Base-by-base conservation (phyloP, 30 jellyfish, hydroid and myxozoan genomes). In the Aurelia coerulea region DNA sequence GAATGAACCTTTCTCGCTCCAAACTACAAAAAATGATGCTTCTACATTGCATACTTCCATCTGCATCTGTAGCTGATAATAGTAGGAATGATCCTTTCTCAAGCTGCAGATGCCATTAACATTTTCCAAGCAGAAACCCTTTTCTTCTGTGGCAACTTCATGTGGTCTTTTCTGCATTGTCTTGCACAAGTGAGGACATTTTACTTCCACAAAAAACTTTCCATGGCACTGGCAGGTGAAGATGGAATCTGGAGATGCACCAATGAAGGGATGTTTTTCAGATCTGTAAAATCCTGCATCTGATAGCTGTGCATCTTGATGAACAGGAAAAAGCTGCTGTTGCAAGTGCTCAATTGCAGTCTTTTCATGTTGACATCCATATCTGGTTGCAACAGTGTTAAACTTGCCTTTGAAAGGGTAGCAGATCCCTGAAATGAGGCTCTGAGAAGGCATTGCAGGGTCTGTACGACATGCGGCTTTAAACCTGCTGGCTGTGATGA, bases 221-320 rank as follows among this genome's bases (percentile, higher is more conserved):
- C 73, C 85, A 74, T 52, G 72, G 56, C 85, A 50, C 2, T 35
- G 49, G 23, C 73, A 74, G 4, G 75, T 14, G 17, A 51, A 32
- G 4, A 74, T n/a, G 5, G 85, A 5, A 74, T 74, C 85, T 16
- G 85, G 68, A 19, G 85, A 74, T 17, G 73, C 73, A n/a, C 76
- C 85, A 74, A 50, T 78, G 18, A 52, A 39, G 5, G 59, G 73
- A 51, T 10, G 53, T 52, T 42, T 29, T 8, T 41, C 56, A 3
- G 68, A 59, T 59, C 68, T 59, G 68, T 1, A 59, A 19, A 59
- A 67, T 10, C 53, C 53, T 67, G 49, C n/a, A 15, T 31, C 50
- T 39, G 50, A 39, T 39, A 39, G 50, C 50, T 39, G 50, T 39
- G 50, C 50, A 39, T 39, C 5, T 8, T 39, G 50, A 39, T 39